Base-by-base conservation (phyloP, 23 tunicate species). In the Ciona savignyi region DNA sequence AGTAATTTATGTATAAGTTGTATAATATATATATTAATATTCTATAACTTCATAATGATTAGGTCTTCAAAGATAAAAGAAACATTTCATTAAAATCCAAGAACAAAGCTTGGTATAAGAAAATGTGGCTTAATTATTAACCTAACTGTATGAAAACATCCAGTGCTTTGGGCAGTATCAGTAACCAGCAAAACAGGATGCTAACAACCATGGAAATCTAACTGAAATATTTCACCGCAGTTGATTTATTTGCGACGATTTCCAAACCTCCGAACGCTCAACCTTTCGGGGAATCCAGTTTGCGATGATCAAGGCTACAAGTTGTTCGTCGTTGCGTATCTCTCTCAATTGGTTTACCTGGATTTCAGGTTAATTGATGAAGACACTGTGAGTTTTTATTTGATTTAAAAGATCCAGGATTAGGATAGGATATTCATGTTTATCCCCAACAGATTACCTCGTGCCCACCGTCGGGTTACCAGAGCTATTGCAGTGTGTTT, bases 361-460 rank as follows among this genome's bases (percentile, higher is more conserved):
- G 97, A 91, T 71, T 91, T 91, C 66, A 49, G 97, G 29, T 77
- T 91, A 0, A 81, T 91, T 29, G 97, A 91, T 72, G 92, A 78
- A 60, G 97, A 91, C 30, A 84, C 91, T 30, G 97, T 91, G 71
- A 71, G 69, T 51, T 4, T 81, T 9, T 34, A 3, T 76, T 62
- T 15, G n/a, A n/a, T n/a, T n/a, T n/a, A n/a, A n/a, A n/a, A n/a
- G n/a, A n/a, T n/a, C n/a, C n/a, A n/a, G n/a, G n/a, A n/a, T n/a
- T n/a, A n/a, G n/a, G n/a, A n/a, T n/a, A n/a, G n/a, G n/a, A n/a
- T n/a, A n/a, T n/a, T n/a, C n/a, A n/a, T n/a, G n/a, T n/a, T n/a
- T n/a, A n/a, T n/a, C n/a, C n/a, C n/a, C n/a, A n/a, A n/a, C n/a
- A n/a, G n/a, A n/a, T n/a, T n/a, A n/a, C n/a, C n/a, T n/a, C n/a